phyloP scores from a whole-genome alignment of 2,888 invertebrate species.

The Drosophila infuscata region DNA sequence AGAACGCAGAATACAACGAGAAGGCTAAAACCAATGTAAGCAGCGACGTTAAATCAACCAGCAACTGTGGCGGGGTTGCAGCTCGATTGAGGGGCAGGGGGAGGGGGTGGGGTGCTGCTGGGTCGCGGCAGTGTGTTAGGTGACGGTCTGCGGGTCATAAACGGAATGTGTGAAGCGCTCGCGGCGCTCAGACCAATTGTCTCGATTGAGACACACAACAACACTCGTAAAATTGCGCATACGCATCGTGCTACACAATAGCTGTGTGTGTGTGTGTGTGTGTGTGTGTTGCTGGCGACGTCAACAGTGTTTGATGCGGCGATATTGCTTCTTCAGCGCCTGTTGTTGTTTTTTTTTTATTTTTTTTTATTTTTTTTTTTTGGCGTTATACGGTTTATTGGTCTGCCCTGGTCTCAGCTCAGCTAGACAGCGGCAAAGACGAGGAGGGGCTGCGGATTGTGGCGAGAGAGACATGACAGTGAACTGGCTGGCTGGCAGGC shows the following conservation, averaged over 20 bases:
- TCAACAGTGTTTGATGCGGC: conserved; percentile 67
- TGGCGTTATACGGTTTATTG: conserved; percentile 64
- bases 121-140: conserved; percentile 34
- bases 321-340: conserved; percentile 71
- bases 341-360: conserved; percentile 13
- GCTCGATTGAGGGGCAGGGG: not conserved
- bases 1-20: conserved; percentile 1
- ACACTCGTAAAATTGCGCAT: conserved; percentile 39
- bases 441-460: not conserved
- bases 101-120: not conserved
- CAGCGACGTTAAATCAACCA: conserved; percentile 48
- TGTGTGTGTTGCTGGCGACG: conserved; percentile 31
- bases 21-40: conserved; percentile 41
- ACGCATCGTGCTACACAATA: conserved; percentile 34
- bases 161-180: conserved; percentile 75
- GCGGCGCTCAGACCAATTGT: conserved; percentile 71
- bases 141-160: conserved; percentile 67
- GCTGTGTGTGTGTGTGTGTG: conserved; percentile 1
- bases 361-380: conserved; percentile 21
- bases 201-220: conserved; percentile 63
- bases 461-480: conserved; percentile 18
- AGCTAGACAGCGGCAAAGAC: conserved; percentile 32
- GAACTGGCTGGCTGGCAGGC: conserved; percentile 10
- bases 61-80: conserved; percentile 1
- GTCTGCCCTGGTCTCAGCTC: conserved; percentile 53